phyloP scores from a whole-genome alignment of 2,113 vertebrate species.

The Pleuronectes platessa region DNA sequence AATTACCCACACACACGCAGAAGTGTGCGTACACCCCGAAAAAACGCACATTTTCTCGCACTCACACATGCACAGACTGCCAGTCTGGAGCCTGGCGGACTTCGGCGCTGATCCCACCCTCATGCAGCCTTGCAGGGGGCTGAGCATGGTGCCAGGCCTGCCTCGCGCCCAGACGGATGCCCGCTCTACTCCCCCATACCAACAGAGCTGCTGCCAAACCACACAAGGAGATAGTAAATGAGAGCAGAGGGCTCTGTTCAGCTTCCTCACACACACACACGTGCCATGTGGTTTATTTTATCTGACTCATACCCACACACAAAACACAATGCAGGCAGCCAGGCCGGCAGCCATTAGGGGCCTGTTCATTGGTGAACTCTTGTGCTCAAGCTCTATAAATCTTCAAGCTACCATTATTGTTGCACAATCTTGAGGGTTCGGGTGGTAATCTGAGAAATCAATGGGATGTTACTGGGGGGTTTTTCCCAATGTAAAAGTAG shows the following conservation, averaged over 20 bases:
- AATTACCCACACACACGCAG: slow-evolving; percentile 54
- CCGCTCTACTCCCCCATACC: slow-evolving; percentile 70
- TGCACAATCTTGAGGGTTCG: too few species aligned
- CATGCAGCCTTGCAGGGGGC: slow-evolving; percentile 67
- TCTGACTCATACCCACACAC: slow-evolving; percentile 60
- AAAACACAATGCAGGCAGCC: slow-evolving; percentile 70
- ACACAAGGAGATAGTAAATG: slow-evolving; percentile 82
- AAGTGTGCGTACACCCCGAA: slow-evolving; percentile 16
- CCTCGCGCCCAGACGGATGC: slow-evolving; percentile 78
- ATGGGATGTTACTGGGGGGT: too few species aligned
- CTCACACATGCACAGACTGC: slow-evolving; percentile 51
- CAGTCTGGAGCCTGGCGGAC: slow-evolving; percentile 71
- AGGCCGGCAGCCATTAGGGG: slow-evolving; percentile 64
- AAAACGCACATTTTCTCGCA: slow-evolving; percentile 31
- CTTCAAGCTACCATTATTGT: too few species aligned
- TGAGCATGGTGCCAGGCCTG: slow-evolving; percentile 69
- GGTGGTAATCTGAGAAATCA: too few species aligned
- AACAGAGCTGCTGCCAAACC: slow-evolving; percentile 75
- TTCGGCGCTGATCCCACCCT: slow-evolving; percentile 67
- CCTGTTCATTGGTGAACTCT: slow-evolving; percentile 2
- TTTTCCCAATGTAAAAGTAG: slow-evolving; percentile 7
- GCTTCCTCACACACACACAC: slow-evolving; percentile 59
- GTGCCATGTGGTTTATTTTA: slow-evolving; percentile 76
- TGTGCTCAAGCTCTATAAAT: too few species aligned
- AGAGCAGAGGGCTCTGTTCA: slow-evolving; percentile 60